Conservation (phyloP, 2,113 vertebrate species). For the Spermophilus dauricus region DNA sequence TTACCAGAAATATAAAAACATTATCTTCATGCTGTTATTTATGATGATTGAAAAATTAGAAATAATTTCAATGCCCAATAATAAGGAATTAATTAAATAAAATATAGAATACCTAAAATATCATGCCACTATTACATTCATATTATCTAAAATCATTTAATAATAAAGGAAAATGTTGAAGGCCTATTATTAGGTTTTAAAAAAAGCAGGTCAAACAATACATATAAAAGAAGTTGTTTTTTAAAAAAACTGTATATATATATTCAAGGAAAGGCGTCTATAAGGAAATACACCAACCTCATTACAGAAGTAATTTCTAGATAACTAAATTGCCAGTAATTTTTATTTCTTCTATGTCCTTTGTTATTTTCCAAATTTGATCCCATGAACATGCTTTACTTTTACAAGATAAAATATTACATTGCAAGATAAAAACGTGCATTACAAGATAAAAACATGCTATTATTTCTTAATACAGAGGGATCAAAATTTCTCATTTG, state of each 20-base stretch:
- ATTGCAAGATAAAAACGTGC: not conserved
- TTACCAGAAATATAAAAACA: conserved; percentile 6
- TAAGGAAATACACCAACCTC: not conserved
- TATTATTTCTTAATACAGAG: not conserved
- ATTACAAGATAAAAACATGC: not conserved
- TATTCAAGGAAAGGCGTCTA: not conserved
- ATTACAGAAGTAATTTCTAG: conserved; percentile 12
- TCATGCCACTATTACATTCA: not conserved
- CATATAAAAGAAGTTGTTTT: not conserved
- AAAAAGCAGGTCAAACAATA: not conserved
- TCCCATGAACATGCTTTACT: not conserved
- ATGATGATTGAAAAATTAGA: conserved; percentile 64
- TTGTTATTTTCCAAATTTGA: conserved; percentile 21
- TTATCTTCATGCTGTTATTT: not conserved
- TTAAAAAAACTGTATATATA: not conserved
- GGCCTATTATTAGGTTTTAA: not conserved
- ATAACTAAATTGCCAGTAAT: not conserved
- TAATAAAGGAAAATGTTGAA: not conserved
- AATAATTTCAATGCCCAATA: not conserved
- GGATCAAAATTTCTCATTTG: not conserved
- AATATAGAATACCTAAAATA: not conserved
- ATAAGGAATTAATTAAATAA: conserved; percentile 18
- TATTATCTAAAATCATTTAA: not conserved
- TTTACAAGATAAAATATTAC: not conserved
- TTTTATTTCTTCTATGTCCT: conserved; percentile 24